Evolutionary conservation across 2,797 vertebrate species (phyloP).

Genomic region (Threskiornis aethiopicus): DNA sequence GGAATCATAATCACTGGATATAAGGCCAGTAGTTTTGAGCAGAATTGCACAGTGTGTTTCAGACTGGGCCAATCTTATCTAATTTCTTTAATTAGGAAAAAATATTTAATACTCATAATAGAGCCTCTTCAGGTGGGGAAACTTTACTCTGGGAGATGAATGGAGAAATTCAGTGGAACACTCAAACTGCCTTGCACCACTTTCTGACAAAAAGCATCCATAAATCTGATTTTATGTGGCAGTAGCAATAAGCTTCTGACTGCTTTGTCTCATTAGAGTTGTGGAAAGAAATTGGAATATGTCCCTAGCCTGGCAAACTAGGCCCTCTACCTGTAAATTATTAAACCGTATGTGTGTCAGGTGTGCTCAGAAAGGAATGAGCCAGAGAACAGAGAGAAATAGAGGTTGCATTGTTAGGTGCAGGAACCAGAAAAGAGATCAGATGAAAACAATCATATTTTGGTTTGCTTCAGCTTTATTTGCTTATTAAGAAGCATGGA

Average conservation of each 20-base stretch:
- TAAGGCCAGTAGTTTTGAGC: neutral
- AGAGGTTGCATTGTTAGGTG: neutral
- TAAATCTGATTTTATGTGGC: constrained; percentile 49
- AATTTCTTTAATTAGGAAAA: neutral
- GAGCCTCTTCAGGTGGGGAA: neutral
- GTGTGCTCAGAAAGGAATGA: constrained; percentile 2
- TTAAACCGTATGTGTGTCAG: constrained; percentile 36
- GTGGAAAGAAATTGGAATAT: constrained; percentile 48
- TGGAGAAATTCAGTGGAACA: constrained; percentile 4
- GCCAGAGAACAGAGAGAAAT: neutral
- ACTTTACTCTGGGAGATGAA: neutral
- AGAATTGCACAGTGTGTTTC: neutral
- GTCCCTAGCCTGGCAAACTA: constrained; percentile 29
- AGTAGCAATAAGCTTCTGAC: constrained; percentile 44
- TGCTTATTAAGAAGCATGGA: neutral
- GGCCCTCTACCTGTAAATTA: constrained; percentile 40
- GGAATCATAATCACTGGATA: neutral
- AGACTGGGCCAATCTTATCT: neutral
- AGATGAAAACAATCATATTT: neutral
- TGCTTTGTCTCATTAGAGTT: constrained; percentile 48
- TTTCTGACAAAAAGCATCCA: constrained; percentile 26
- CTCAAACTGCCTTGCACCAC: neutral
- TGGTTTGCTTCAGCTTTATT: neutral
- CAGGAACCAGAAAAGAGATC: neutral
- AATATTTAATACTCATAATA: neutral